Base-by-base conservation (phyloP, 2,113 vertebrate species). In the Calyptommatus sinebrachiatus region DNA sequence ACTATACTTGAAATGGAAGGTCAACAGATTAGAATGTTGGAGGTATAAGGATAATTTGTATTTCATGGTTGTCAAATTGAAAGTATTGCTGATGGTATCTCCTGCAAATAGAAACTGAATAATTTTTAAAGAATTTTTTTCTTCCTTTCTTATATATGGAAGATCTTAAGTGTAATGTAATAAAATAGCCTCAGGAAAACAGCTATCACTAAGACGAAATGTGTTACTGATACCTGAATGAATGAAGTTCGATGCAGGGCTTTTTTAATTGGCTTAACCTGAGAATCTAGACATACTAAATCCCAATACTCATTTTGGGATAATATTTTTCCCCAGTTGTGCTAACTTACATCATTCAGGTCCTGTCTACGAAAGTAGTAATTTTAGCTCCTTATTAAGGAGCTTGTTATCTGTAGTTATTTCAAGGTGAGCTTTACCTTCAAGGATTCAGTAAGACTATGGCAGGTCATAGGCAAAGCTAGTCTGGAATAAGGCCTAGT, bases 1-100 rank as follows among this genome's bases (percentile, higher is more conserved):
- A 21, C n/a, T 76, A 60, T 60, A 71, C 79, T 78, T 85, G 83
- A 57, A 85, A 84, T 76, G 80, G 62, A 87, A 87, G 79, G 86
- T 86, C 83, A 89, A 83, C 85, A 86, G 83, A 71, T 88, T 78
- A 78, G 84, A 73, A 79, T 71, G 78, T 80, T 48, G 65, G 72
- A 76, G 63, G 71, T n/a, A 28, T 29, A 46, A 35, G 70, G 82
- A 70, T 81, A 50, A 83, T 63, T 84, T 82, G 28, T 70, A 46
- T 81, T 77, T 86, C 76, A 80, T 73, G 74, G 21, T 79, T 83
- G 65, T 75, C 82, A 79, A 70, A 78, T 11, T 62, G 28, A 74
- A 74, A 46, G 71, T 78, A 83, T 78, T 74, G 45, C 81, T 69
- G 76, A 53, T 83, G 53, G 24, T 78, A 70, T 79, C 41, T 73